These are phyloP conservation scores for Cancer borealis DNA, from an alignment of 2,888 invertebrate genomes.

Conservation along the genomic window DNA sequence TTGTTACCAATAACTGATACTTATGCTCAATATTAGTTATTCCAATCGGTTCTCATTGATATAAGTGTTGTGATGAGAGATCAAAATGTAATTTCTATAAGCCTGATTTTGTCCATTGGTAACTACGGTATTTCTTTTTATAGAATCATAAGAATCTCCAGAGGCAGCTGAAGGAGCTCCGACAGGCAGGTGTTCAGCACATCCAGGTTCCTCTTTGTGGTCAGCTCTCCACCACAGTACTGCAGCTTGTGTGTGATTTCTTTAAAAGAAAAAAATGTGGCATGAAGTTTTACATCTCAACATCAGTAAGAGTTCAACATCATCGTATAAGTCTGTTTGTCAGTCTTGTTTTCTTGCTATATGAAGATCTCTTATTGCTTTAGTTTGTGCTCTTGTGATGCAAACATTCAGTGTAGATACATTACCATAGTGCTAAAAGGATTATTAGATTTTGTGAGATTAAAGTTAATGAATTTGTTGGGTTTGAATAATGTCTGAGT, in stretches of 20 bases:
- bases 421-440: background rate
- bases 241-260: conserved; percentile 26
- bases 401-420: background rate
- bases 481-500: too few species aligned
- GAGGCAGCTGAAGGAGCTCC: conserved; percentile 3
- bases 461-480: background rate
- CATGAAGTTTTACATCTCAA: background rate
- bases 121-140: background rate
- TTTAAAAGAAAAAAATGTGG: conserved; percentile 13
- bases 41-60: background rate
- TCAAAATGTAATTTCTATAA: background rate
- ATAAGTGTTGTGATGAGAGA: background rate
- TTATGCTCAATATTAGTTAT: background rate
- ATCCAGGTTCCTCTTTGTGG: background rate
- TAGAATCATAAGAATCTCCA: background rate
- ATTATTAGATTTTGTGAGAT: background rate
- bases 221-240: background rate
- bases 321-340: background rate
- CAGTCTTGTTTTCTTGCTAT: background rate
- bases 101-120: background rate
- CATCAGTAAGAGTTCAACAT: background rate
- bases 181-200: conserved; percentile 15
- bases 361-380: background rate
- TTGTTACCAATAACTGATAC: background rate
- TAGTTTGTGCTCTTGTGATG: background rate